phyloP scores from a whole-genome alignment of 2,888 invertebrate genomes.

The Apamea sordens region DNA sequence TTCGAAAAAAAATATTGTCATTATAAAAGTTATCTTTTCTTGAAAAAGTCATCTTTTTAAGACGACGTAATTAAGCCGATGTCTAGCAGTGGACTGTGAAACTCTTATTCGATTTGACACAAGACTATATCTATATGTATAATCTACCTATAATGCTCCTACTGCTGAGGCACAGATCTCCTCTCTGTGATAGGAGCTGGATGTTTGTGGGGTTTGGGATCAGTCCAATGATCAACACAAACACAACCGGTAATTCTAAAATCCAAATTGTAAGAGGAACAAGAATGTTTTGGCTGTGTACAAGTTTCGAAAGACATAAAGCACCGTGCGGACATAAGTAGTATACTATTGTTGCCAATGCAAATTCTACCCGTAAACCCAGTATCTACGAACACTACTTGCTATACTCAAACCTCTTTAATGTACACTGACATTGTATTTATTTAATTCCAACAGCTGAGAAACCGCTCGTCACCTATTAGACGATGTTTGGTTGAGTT shows the following conservation, averaged over 20 bases:
- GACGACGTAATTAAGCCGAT: too few relatives aligned
- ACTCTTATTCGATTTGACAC: too few relatives aligned
- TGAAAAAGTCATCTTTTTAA: too few relatives aligned
- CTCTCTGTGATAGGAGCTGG: background rate
- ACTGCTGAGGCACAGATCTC: background rate
- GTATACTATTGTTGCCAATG: background rate
- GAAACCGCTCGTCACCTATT: constrained; percentile 4
- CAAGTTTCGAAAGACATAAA: constrained; percentile 19
- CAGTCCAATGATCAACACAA: background rate
- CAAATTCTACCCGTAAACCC: constrained; percentile 12
- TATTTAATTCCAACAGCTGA: constrained; percentile 2
- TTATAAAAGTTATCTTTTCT: background rate
- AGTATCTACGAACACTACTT: constrained; percentile 13
- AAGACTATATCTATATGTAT: background rate
- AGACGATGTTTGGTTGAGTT: background rate
- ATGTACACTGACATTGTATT: constrained; percentile 4
- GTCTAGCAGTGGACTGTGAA: background rate
- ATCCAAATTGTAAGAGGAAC: background rate
- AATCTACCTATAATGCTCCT: background rate
- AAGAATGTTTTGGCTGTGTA: background rate
- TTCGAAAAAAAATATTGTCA: background rate
- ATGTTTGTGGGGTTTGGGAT: background rate
- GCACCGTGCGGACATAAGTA: background rate
- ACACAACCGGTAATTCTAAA: background rate
- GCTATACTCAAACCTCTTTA: constrained; percentile 3